phyloP scores from a whole-genome alignment of 2,888 invertebrate genomes.

The Desoria tigrina region DNA sequence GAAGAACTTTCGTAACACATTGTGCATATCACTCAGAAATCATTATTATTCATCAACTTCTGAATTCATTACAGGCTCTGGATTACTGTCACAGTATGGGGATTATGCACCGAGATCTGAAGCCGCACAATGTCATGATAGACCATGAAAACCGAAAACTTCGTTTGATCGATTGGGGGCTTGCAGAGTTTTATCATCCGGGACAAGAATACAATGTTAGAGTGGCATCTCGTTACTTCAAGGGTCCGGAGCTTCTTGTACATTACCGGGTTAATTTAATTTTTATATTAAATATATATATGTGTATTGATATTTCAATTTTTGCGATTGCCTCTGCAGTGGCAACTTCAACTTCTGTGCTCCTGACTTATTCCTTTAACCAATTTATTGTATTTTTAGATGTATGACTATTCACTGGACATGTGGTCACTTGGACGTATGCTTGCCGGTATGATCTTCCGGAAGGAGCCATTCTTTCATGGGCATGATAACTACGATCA shows the following conservation, averaged over 20 bases:
- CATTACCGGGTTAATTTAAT: slow-evolving; percentile 75
- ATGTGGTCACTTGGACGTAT: slow-evolving; percentile 99
- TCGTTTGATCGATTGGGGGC: slow-evolving; percentile 98
- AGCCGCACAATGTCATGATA: slow-evolving; percentile 99
- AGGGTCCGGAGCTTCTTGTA: slow-evolving; percentile 97
- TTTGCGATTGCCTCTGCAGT: no score
- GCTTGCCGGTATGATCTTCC: slow-evolving; percentile 99
- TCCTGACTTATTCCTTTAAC: no score
- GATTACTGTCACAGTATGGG: slow-evolving; percentile 99
- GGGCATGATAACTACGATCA: slow-evolving; percentile 99
- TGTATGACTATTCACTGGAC: slow-evolving; percentile 99
- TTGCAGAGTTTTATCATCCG: slow-evolving; percentile 99
- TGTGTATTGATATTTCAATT: no score
- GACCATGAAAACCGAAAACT: slow-evolving; percentile 99
- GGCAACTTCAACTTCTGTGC: no score
- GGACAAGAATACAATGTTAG: slow-evolving; percentile 99
- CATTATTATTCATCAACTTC: no score
- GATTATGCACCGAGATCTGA: slow-evolving; percentile 99
- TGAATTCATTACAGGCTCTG: slow-evolving; percentile 68
- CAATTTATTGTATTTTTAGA: no score
- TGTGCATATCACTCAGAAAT: slow-evolving; percentile 33
- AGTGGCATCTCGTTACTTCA: slow-evolving; percentile 98
- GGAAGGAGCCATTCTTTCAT: slow-evolving; percentile 99
- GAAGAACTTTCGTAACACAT: no score
- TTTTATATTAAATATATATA: background rate